Base-by-base conservation (phyloP, 2,113 vertebrate species). In the Collichthys lucidus region DNA sequence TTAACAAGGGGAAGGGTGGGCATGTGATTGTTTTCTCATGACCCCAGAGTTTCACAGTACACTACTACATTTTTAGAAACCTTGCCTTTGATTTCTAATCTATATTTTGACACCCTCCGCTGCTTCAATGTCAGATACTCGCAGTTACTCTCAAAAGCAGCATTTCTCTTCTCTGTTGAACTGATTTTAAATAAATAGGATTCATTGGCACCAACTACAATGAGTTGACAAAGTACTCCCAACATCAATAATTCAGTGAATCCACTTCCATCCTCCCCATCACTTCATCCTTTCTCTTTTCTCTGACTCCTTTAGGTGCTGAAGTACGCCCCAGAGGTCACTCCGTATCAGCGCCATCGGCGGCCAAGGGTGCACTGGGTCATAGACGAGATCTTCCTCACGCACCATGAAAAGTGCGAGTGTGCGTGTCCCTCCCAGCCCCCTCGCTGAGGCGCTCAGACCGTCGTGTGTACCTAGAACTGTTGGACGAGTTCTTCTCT, bases 341-440 rank as follows among this genome's bases (percentile, higher is more conserved):
- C 88, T 16, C 91, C 89, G 85, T 63, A 92, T 88, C 85, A 74
- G 19, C 80, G 74, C 61, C 95, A 90, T 73, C 96, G 89, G 91
- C 95, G 86, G 84, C 88, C 89, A 35, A 95, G 66, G 85, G 87
- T 95, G 5, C 91, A 59, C 91, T 96, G 95, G 96, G 93, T 85
- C 65, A 92, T 99, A n/a, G 92, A 96, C 9, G 97, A 99, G 87
- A 97, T 99, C 92, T 96, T 97, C 64, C 91, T 99, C 92, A 95
- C 96, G 22, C 98, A 99, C 87, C 97, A 99, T 3, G 98, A 99
- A 85, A 95, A 89, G 16, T 99, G 98, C 16, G 96, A 99, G 86
- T 99, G 98, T 65, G 83, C 94, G 80, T 99, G 98, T 95, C 96
- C 96, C 80, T 96, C 95, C 79, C 95, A 96, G 78, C 96, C 97